Percentiles rank a stretch among this genome's conserved stretches.
Conservation (phyloP, 2,888 invertebrate genomes). For the Oligia latruncula region DNA sequence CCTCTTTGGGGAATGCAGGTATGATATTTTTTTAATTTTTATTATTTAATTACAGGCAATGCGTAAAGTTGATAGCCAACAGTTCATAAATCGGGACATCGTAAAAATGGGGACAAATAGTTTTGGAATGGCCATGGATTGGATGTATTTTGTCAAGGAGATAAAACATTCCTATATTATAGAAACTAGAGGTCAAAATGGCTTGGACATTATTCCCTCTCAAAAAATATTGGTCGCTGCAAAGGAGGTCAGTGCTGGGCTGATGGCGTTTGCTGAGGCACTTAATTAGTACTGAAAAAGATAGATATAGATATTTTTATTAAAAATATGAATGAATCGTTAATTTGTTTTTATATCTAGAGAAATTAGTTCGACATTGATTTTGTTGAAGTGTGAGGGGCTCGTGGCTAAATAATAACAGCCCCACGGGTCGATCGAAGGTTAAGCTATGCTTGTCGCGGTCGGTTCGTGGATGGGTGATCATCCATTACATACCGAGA, state of each 20-base stretch:
- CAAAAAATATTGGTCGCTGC: conserved; percentile 31
- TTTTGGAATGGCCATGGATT: conserved; percentile 47
- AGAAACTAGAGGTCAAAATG: conserved; percentile 30
- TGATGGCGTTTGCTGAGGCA: conserved; percentile 26
- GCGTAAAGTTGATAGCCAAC: conserved; percentile 14
- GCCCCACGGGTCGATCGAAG: too few relatives aligned
- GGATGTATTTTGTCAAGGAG: conserved; percentile 28
- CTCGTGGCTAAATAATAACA: too few relatives aligned
- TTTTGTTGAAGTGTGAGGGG: background rate
- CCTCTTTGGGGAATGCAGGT: background rate
- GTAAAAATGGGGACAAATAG: background rate
- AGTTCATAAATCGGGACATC: conserved; percentile 7
- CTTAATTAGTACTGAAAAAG: background rate
- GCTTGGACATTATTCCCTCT: background rate
- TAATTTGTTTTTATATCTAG: background rate
- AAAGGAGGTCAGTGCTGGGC: conserved; percentile 29
- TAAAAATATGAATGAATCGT: background rate
- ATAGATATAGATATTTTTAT: background rate
- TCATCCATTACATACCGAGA: too few relatives aligned
- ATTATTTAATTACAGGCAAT: conserved; percentile 49
- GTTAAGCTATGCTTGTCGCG: too few relatives aligned
- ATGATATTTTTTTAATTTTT: background rate
- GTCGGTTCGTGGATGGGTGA: too few relatives aligned
- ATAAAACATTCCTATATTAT: conserved; percentile 43
- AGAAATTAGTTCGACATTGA: background rate